Base-by-base conservation (phyloP, 2,888 invertebrate species). In the Drosophila kanekoi region DNA sequence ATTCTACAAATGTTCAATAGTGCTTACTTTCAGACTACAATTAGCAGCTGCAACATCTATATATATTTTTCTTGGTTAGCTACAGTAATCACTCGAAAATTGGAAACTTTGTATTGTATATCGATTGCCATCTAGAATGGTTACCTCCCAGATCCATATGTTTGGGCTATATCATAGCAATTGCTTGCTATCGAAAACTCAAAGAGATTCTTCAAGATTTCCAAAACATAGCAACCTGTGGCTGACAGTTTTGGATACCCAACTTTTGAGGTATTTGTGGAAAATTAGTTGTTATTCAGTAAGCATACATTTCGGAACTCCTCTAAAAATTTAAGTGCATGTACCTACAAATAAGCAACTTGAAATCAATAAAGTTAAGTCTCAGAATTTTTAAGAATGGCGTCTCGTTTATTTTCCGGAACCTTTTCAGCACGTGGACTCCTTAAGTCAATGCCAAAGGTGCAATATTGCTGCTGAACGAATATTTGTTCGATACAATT, bases 391-490 rank as follows among this genome's bases (percentile, higher is more conserved):
- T 6, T 14, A 10, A 56, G 13, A 38, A 79, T 79, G 79, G 74
- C 84, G 11, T 20, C 56, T 28, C 64, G 78, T 6, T 16, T 79
- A 4, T 6, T 44, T 6, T 4, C 37, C 23, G 18, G 20, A 8
- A 47, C 9, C 6, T 6, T 20, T 3, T 47, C 35, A 6, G 16
- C 37, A 0, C 48, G 60, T n/a, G 11, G 43, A 28, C 10, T 69
- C 5, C 23, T 59, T 1, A 35, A 43, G 1, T 11, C 49, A 3
- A 9, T 52, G n/a, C 20, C 20, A 38, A 81, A 70, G 75, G 85
- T 81, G 32, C 44, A 20, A 6, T 3, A 16, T 6, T 32, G 11
- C 4, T 32, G 18, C 13, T 14, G 6, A 38, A 23, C 3, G 2
- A 23, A 5, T 13, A 4, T 8, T 5, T 1, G 23, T 35, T 14